Evolutionary conservation across 2,797 vertebrate species (phyloP), one percentile per base, ranked within the genome.

Genomic region (Gadopsis bispinosus): DNA sequence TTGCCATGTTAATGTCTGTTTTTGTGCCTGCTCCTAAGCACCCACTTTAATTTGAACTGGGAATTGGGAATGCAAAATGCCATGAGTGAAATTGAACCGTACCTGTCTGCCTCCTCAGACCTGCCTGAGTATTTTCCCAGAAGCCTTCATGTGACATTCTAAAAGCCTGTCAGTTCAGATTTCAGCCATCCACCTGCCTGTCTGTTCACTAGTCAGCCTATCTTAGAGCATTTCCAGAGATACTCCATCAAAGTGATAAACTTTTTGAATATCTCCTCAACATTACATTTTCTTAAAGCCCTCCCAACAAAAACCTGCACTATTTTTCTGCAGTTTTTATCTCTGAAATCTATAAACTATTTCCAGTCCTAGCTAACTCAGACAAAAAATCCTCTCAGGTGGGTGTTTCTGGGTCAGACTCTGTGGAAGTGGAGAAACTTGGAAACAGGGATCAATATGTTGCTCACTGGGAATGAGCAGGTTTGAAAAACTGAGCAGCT

Each of bases 401-500:
- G 67, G 74, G 81, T 56, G 63, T 87, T 83, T 80, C 71, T 48
- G 79, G 69, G 75, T 80, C 75, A 84, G 75, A 77, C 69, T 54
- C 68, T 76, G 60, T 33, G 41, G 59, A 81, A 75, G 78, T 55
- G 59, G 50, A 83, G 72, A 79, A 81, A 84, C 74, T 76, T 66
- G 48, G 39, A 83, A 71, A 73, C 11, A 16, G 13, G 22, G 53
- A 91, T 91, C 87, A 74, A 88, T 91, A 87, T 75, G 84, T 68
- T 65, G 71, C 76, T 89, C 73, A 9, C 64, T 66, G 79, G 72
- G 69, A 87, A 71, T 3, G 9, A 82, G 77, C 68, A 7, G 75
- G 83, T 85, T 82, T n/a, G 69, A 79, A 74, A 87, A 87, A 76
- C 74, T 85, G 76, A 91, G 87, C 88, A 76, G 76, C 90, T 88